Base-by-base conservation (phyloP, 2,888 invertebrate genomes). In the Phalera bucephala region DNA sequence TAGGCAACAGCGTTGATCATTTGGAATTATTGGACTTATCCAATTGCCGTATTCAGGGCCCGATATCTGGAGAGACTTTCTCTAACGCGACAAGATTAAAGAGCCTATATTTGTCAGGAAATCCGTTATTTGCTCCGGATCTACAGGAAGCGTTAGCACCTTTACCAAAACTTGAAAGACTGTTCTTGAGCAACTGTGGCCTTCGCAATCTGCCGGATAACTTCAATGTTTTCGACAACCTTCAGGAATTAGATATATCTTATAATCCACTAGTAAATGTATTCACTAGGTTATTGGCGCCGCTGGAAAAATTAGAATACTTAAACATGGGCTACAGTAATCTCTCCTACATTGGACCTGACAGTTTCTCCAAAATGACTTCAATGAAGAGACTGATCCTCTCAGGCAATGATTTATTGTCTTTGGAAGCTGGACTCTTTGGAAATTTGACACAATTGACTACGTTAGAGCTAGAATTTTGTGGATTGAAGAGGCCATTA, bases 271-370 rank as follows among this genome's bases (percentile, higher is more conserved):
- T 94, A 0, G 91, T 91, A 27, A 92, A 93, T 57, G 94, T 93
- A 0, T 94, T 94, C 64, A 92, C 93, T 4, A 91, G 90, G 53
- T 69, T 94, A 14, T 72, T 94, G 10, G 92, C 92, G 1, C 94
- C 94, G 0, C 72, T 94, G 1, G 91, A 92, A 40, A 92, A 92
- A 8, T 75, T 94, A 19, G 92, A 93, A 69, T 93, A 93, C 59
- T 78, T 94, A 2, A 93, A 94, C 68, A 94, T 94, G 94, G 93
- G 94, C 3, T 93, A 93, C 65, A 94, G 94, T 71, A 92, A 93
- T 64, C 80, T 94, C 1, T 93, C 93, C 0, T 90, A 91, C 47
- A 86, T 94, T 35, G 92, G 92, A 0, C 93, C 92, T 21, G 90
- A 92, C 17, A 92, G 93, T 2, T 94, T 94, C 62, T 90, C 93